These are phyloP conservation scores for Pocillopora damicornis DNA, from an alignment of 64 coral and sea anemone genomes.

Conservation along the genomic window DNA sequence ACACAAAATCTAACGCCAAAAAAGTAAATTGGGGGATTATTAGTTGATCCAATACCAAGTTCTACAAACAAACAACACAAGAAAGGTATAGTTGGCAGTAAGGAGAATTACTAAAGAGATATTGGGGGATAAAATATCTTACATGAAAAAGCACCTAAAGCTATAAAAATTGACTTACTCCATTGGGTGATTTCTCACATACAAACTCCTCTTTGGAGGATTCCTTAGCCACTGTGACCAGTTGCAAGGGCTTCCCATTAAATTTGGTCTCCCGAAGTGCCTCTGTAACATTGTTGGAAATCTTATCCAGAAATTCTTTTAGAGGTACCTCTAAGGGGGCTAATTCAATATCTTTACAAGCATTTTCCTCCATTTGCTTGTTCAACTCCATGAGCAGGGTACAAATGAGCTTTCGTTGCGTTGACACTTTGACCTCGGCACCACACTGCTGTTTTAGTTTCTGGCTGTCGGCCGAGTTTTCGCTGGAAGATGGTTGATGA, in stretches of 20 bases:
- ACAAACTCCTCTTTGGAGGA: not conserved
- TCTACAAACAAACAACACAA: too few species aligned
- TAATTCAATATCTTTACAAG: not conserved
- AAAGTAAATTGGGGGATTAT: too few species aligned
- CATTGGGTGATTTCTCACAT: not conserved
- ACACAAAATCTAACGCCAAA: too few species aligned
- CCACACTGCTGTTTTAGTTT: not conserved
- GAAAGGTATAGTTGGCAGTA: too few species aligned
- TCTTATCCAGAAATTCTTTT: not conserved
- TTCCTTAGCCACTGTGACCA: not conserved
- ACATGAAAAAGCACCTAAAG: not conserved
- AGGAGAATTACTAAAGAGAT: too few species aligned
- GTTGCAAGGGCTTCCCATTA: not conserved
- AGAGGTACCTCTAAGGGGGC: not conserved
- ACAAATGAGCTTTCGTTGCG: not conserved
- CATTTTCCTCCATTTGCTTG: not conserved
- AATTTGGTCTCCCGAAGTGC: constrained; percentile 2
- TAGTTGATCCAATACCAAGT: too few species aligned
- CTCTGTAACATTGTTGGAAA: not conserved
- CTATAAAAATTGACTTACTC: constrained; percentile 8
- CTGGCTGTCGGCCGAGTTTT: not conserved
- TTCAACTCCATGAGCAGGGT: not conserved
- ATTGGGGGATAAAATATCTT: too few species aligned
- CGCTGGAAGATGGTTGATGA: not conserved
- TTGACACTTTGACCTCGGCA: not conserved